phyloP scores from a whole-genome alignment of 1,140 invertebrate species.

The Scaptomyza graminum region DNA sequence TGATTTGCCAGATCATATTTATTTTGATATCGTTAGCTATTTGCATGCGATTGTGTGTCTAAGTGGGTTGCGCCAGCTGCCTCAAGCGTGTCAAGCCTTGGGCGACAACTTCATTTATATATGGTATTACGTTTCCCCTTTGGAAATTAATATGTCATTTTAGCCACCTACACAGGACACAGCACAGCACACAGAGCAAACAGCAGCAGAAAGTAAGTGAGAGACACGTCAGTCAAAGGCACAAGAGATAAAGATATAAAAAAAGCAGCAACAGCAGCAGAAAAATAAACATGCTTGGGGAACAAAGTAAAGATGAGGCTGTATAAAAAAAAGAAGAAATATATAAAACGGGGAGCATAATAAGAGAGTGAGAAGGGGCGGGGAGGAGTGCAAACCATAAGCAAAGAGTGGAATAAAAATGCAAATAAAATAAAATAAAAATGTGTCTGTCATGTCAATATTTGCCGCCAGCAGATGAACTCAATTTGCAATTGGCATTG shows the following conservation, averaged over 20 bases:
- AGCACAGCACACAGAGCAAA: slow-evolving; percentile 10
- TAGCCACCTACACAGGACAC: slow-evolving; percentile 54
- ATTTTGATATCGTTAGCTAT: slow-evolving; percentile 66
- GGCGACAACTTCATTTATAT: slow-evolving; percentile 78
- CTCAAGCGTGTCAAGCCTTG: slow-evolving; percentile 31
- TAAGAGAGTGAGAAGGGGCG: not conserved
- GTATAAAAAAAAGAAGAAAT: slow-evolving; percentile 48
- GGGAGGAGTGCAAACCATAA: slow-evolving; percentile 19
- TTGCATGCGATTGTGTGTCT: slow-evolving; percentile 63
- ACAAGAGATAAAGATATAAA: slow-evolving; percentile 38
- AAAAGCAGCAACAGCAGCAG: slow-evolving; percentile 40
- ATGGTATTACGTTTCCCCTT: slow-evolving; percentile 79
- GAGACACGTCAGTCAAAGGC: slow-evolving; percentile 20
- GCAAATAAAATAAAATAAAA: slow-evolving; percentile 83
- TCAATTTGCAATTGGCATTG: slow-evolving; percentile 82
- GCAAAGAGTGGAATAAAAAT: slow-evolving; percentile 75
- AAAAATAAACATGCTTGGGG: slow-evolving; percentile 41
- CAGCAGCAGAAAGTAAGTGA: slow-evolving; percentile 19
- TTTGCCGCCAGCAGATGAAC: slow-evolving; percentile 82
- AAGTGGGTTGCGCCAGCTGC: slow-evolving; percentile 28
- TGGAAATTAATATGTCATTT: slow-evolving; percentile 83
- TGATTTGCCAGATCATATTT: slow-evolving; percentile 79
- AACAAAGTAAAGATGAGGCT: slow-evolving; percentile 48
- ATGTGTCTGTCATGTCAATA: slow-evolving; percentile 82
- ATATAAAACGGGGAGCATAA: slow-evolving; percentile 21